Evolutionary conservation across 2,888 invertebrate species (phyloP).

Genomic region (Dasysyrphus tricinctus): DNA sequence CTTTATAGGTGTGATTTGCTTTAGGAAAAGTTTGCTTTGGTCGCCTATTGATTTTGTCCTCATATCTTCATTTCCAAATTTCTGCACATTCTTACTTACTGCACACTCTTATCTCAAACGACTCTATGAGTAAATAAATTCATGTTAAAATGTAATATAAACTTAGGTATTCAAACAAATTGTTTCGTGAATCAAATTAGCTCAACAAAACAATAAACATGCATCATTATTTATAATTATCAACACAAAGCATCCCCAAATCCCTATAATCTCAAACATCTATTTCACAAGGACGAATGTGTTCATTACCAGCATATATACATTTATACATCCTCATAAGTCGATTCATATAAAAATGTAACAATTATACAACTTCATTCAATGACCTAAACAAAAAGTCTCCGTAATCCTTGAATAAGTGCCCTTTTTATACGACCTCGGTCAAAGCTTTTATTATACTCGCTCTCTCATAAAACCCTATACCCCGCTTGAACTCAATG

Average conservation of each 20-base stretch:
- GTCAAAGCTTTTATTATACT: slow-evolving; percentile 46
- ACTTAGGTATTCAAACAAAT: background rate
- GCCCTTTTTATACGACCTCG: slow-evolving; percentile 34
- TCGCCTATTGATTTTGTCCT: too few relatives aligned
- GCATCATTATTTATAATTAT: slow-evolving; percentile 38
- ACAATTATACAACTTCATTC: slow-evolving; percentile 35
- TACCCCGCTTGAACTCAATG: slow-evolving; percentile 52
- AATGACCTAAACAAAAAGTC: slow-evolving; percentile 40
- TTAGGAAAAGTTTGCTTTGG: too few relatives aligned
- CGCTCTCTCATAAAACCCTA: background rate
- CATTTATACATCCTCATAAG: slow-evolving; percentile 1
- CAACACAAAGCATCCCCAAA: slow-evolving; percentile 19
- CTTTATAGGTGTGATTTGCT: too few relatives aligned
- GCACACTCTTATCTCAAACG: background rate
- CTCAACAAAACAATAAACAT: slow-evolving; percentile 5
- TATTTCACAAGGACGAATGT: slow-evolving; percentile 27
- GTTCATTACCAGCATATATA: slow-evolving; percentile 16
- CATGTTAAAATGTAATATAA: background rate
- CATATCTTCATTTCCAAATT: too few relatives aligned
- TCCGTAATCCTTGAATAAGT: slow-evolving; percentile 52
- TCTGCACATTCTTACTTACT: too few relatives aligned
- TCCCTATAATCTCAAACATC: background rate
- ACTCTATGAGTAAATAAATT: background rate
- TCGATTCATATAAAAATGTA: slow-evolving; percentile 30
- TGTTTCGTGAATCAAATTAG: slow-evolving; percentile 8